A percentile compares a stretch with the other conserved stretches of the same genome.
Conservation (phyloP, 1,140 invertebrate species). For the Panagrolaimus sp. region DNA sequence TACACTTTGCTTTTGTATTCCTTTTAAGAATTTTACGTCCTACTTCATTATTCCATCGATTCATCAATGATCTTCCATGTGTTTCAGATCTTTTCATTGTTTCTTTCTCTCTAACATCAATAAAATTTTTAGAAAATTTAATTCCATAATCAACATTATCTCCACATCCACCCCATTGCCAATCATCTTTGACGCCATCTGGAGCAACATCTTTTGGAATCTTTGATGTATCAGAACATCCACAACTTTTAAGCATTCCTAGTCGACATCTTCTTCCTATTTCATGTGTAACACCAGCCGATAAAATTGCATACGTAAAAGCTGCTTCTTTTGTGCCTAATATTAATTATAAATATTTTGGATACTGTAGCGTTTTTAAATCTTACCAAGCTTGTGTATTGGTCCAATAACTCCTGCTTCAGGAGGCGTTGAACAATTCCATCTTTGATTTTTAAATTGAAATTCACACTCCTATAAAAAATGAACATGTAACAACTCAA, state of each 20-base stretch:
- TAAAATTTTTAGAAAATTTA: conserved; percentile 63
- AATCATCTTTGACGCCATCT: conserved; percentile 31
- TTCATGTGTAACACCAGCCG: conserved; percentile 70
- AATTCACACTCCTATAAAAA: conserved; percentile 74
- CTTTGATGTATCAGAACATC: conserved; percentile 61
- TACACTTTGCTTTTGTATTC: conserved; percentile 61
- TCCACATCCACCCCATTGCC: conserved; percentile 62
- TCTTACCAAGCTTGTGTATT: conserved; percentile 52
- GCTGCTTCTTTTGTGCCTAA: conserved; percentile 60
- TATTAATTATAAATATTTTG: not conserved
- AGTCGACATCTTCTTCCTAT: conserved; percentile 70
- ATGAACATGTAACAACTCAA: too few relatives aligned
- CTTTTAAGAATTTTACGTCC: conserved; percentile 65
- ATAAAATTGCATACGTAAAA: conserved; percentile 71
- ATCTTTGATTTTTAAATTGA: conserved; percentile 84
- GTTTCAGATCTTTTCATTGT: conserved; percentile 30
- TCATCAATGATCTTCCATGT: conserved; percentile 60
- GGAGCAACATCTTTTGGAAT: conserved; percentile 23
- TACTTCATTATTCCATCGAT: conserved; percentile 71
- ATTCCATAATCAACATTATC: conserved; percentile 60
- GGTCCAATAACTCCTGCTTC: conserved; percentile 49
- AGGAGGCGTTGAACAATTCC: conserved; percentile 72
- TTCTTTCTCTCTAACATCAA: conserved; percentile 61
- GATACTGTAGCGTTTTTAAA: not conserved
- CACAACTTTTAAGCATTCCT: conserved; percentile 67